Base-by-base conservation (phyloP, 2,888 invertebrate genomes). In the Netelia inedita region DNA sequence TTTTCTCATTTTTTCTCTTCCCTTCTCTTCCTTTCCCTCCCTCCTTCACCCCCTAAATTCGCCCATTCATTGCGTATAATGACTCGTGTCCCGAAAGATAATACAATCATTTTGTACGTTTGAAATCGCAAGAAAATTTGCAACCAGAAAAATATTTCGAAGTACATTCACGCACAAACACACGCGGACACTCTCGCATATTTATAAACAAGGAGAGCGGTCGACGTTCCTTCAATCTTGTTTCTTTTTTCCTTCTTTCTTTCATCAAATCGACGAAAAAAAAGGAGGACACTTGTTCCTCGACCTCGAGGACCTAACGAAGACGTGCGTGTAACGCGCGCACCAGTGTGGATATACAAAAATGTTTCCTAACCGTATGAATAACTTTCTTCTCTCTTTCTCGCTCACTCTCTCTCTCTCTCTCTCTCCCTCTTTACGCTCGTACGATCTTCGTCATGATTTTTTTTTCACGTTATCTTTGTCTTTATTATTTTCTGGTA, bases 351-450 rank as follows among this genome's bases (percentile, higher is more conserved):
- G 87, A 86, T 89, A 87, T 89, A 90, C 87, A 90, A 89, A 88
- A 88, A 88, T 86, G 85, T 88, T 87, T 85, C 86, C 88, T 90
- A 89, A 90, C 89, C 90, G 89, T 91, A 89, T 89, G 87, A 63
- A 83, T 83, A 83, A 85, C 68, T 78, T 79, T 82, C 71, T 74
- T 61, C 50, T 65, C 63, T 43, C 65, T 81, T 57, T 83, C 76
- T 83, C 55, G 76, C 82, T 76, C 63, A 71, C 73, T 72, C 53
- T 69, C 72, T 71, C 63, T 76, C 41, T 63, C 55, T 69, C 74
- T 53, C 72, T 83, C 50, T 83, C 63, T 59, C 46, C 35, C 50
- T 69, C 71, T 79, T 76, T 69, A 10, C 61, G 23, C 50, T 28
- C 50, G 53, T 14, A 53, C 61, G 66, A 79, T 61, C 73, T 69